Evolutionary conservation across 2,888 invertebrate species (phyloP).

Genomic region (Digitonthophagus gazella): DNA sequence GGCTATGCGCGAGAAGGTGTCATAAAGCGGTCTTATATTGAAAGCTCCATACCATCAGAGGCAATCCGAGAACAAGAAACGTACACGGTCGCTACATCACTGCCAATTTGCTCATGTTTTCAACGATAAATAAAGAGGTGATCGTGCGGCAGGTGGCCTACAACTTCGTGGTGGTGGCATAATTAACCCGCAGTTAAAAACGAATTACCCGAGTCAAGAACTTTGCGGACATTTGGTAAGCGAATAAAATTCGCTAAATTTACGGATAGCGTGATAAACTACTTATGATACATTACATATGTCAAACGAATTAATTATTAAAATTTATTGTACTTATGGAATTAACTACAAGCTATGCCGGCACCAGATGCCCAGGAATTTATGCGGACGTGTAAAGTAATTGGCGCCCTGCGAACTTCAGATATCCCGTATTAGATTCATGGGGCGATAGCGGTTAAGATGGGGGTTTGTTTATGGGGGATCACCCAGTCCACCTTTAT

Average conservation of each 20-base stretch:
- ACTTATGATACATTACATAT: neutral
- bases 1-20: neutral
- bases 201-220: neutral
- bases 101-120: neutral
- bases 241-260: neutral
- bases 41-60: neutral
- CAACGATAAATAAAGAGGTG: neutral
- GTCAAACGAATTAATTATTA: neutral
- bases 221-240: neutral
- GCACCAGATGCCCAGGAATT: neutral
- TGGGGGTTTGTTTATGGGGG: neutral
- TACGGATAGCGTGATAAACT: neutral
- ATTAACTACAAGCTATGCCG: neutral
- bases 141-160: neutral
- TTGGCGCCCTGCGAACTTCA: neutral
- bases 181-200: neutral
- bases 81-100: neutral
- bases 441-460: neutral
- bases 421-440: neutral
- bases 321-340: neutral
- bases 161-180: neutral
- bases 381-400: neutral
- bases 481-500: neutral
- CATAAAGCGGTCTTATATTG: neutral
- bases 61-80: neutral